A percentile compares a stretch with the other conserved stretches of the same genome.
Conservation (phyloP, 2,113 vertebrate genomes). For the Crypturellus undulatus region DNA sequence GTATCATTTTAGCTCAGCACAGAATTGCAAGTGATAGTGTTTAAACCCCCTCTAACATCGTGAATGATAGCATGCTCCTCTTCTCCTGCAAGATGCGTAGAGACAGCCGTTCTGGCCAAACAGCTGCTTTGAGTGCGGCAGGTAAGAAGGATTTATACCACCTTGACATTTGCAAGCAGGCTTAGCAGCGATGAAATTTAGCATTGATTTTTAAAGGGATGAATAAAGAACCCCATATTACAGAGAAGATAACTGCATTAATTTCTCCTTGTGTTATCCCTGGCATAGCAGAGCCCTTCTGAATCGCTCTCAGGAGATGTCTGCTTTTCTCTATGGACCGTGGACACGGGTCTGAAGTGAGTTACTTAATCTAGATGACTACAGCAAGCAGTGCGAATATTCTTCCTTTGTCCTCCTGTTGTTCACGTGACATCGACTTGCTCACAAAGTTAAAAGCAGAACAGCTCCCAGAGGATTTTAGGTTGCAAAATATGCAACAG, state of each 20-base stretch:
- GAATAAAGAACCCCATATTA: constrained; percentile 1
- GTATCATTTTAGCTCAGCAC: constrained; percentile 57
- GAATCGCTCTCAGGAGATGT: not conserved
- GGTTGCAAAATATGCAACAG: not conserved
- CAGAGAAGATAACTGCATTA: not conserved
- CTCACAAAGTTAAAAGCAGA: not conserved
- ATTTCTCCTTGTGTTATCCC: not conserved
- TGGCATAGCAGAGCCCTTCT: not conserved
- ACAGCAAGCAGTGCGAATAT: not conserved
- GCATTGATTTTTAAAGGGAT: constrained; percentile 19
- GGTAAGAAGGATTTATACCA: not conserved
- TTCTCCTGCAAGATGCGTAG: constrained; percentile 16
- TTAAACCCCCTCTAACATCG: constrained; percentile 46
- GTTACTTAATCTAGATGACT: not conserved
- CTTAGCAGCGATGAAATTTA: not conserved
- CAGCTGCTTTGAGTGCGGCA: not conserved
- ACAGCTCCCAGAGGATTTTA: not conserved
- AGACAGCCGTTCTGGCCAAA: not conserved
- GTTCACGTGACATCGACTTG: not conserved
- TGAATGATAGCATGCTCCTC: constrained; percentile 26
- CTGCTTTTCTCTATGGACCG: not conserved
- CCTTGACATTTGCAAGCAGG: not conserved
- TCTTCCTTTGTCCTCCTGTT: not conserved
- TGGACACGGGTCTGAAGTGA: not conserved
- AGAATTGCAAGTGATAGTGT: constrained; percentile 32